These are phyloP conservation scores for Zelleria hepariella DNA, from an alignment of 2,888 invertebrate species.

Conservation along the genomic window DNA sequence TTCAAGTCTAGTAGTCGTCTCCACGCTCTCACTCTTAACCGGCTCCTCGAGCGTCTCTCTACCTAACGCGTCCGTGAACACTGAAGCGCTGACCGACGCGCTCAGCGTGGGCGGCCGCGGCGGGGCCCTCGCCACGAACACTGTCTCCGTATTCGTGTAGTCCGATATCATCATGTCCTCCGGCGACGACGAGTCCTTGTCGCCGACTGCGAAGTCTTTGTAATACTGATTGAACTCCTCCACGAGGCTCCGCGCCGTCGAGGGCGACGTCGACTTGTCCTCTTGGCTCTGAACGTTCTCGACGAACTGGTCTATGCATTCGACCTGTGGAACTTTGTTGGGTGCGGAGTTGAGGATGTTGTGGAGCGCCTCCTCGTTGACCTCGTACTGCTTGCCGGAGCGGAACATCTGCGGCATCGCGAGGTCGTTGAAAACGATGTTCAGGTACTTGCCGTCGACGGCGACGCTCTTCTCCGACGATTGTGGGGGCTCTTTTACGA, in stretches of 20 bases:
- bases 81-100: not conserved
- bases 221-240: constrained; percentile 61
- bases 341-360: constrained; percentile 14
- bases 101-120: not conserved
- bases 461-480: constrained; percentile 45
- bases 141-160: not conserved
- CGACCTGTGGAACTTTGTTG: constrained; percentile 25
- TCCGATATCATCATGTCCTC: not conserved
- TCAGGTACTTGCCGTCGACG: constrained; percentile 58
- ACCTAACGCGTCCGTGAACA: not conserved
- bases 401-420: constrained; percentile 55
- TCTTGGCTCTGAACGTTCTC: constrained; percentile 43
- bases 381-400: constrained; percentile 55
- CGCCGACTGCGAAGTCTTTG: constrained; percentile 35
- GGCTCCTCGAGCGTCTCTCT: not conserved
- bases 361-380: constrained; percentile 54
- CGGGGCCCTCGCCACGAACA: not conserved
- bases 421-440: constrained; percentile 54
- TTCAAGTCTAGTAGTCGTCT: not conserved
- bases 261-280: constrained; percentile 42
- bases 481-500: constrained; percentile 30
- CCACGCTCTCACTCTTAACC: not conserved
- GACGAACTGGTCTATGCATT: constrained; percentile 39
- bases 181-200: constrained; percentile 16
- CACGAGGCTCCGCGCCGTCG: constrained; percentile 57